These are phyloP conservation scores for Echeneis naucrates DNA, from an alignment of 2,797 vertebrate species.

Conservation along the genomic window DNA sequence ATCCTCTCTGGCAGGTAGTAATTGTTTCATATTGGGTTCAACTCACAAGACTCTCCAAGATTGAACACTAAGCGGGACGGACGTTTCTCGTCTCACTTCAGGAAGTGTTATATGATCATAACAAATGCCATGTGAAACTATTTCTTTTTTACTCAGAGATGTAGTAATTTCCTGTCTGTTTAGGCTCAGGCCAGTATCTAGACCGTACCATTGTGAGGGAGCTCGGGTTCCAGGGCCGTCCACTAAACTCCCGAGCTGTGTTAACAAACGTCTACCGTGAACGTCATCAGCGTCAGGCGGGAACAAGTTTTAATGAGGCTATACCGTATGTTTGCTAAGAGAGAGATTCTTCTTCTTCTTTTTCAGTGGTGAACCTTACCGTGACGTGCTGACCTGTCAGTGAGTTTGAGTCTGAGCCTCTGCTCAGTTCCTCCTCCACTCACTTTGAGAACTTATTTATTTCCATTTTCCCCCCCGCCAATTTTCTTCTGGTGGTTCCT, in stretches of 20 bases:
- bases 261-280: neutral
- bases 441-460: neutral
- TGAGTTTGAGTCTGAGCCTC: neutral
- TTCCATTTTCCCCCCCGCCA: neutral
- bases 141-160: neutral
- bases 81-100: too few species aligned
- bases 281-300: neutral
- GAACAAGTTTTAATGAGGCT: neutral
- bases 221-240: slow-evolving; percentile 8
- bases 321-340: too few species aligned
- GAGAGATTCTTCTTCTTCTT: too few species aligned
- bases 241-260: neutral
- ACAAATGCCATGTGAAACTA: neutral
- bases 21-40: too few species aligned
- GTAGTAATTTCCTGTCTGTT: neutral
- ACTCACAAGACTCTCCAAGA: too few species aligned
- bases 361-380: neutral
- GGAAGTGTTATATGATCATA: too few species aligned
- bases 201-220: slow-evolving; percentile 23
- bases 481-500: slow-evolving; percentile 11
- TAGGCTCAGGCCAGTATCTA: neutral
- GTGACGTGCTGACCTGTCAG: too few species aligned
- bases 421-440: too few species aligned
- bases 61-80: too few species aligned
- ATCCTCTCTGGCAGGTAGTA: too few species aligned